A percentile compares a stretch with the other conserved stretches of the same genome.
Conservation (phyloP, 2,888 invertebrate species). For the Minunthozetes semirufus region DNA sequence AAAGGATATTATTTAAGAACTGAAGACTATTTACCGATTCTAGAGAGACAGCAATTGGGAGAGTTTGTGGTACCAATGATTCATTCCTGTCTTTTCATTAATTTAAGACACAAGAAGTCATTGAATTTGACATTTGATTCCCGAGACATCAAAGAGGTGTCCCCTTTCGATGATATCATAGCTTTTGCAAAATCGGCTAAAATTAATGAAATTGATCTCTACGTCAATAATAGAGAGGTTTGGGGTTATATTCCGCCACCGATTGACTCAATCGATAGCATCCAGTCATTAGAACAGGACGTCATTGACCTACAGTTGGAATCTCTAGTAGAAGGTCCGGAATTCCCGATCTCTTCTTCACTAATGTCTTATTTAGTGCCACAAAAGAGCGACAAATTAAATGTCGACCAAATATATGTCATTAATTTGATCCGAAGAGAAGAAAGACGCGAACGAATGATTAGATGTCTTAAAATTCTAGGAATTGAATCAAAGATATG, state of each 20-base stretch:
- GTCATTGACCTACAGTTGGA: constrained; percentile 37
- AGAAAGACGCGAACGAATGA: constrained; percentile 73
- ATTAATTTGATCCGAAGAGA: constrained; percentile 80
- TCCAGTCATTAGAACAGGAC: constrained; percentile 4
- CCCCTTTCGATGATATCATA: constrained; percentile 81
- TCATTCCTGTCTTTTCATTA: constrained; percentile 75
- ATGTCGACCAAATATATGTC: constrained; percentile 75
- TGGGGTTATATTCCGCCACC: constrained; percentile 38
- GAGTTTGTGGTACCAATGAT: constrained; percentile 84
- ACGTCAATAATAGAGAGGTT: constrained; percentile 35
- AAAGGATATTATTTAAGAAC: constrained; percentile 70
- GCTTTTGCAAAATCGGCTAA: constrained; percentile 78
- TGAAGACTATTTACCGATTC: constrained; percentile 72
- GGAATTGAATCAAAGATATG: constrained; percentile 68
- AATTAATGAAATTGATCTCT: constrained; percentile 52
- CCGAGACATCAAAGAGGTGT: constrained; percentile 56
- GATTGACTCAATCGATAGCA: constrained; percentile 5
- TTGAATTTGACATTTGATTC: constrained; percentile 67
- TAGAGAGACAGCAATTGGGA: constrained; percentile 58
- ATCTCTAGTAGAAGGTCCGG: constrained; percentile 39
- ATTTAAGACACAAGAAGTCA: constrained; percentile 58
- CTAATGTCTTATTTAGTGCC: neutral
- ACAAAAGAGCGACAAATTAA: constrained; percentile 57
- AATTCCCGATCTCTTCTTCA: constrained; percentile 28
- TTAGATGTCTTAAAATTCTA: constrained; percentile 62